Base-by-base conservation (phyloP, 2,797 vertebrate genomes). In the Sebastiscus tertius region DNA sequence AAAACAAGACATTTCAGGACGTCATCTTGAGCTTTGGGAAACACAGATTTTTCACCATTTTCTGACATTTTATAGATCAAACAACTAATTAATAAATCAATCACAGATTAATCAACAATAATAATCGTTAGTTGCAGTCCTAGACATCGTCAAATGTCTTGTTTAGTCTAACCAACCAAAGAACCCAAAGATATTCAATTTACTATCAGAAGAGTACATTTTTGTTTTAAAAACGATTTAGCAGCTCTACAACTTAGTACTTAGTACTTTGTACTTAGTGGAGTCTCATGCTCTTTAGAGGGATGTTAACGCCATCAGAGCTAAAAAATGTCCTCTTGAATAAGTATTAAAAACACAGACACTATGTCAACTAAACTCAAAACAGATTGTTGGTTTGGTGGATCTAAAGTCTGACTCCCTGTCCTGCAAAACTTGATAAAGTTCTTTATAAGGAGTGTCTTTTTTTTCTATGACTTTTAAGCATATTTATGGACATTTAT, bases 181-280 rank as follows among this genome's bases (percentile, higher is more conserved):
- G 4, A 36, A 36, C 4, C 34, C 34, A 12, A 36, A 36, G 34
- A 36, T 36, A 36, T 36, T 36, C 34, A 36, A 36, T 4, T 36
- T 36, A 36, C 34, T 12, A 36, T 36, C 11, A 36, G 1, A 36
- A 4, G 34, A 36, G 1, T 12, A 36, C 11, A 36, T 34, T 34
- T 34, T 34, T 34, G 34, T 0, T 34, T 34, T 0, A 34, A 11
- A 34, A 0, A 34, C 0, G 33, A 34, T 3, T 34, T 34, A 34
- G 33, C 33, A 34, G 33, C 34, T 0, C 0, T 10, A 46, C 13
- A 46, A 27, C 1, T 1, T 22, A 24, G 14, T 26, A 27, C 22
- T 36, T 36, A 10, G 22, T 20, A 24, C 24, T 1, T 22, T 29
- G 14, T 26, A 27, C 22, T 36, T 36, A 10, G 22, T 20, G 31